Evolutionary conservation across 2,888 invertebrate species (phyloP).

Genomic region (Caenorhabditis sinica): DNA sequence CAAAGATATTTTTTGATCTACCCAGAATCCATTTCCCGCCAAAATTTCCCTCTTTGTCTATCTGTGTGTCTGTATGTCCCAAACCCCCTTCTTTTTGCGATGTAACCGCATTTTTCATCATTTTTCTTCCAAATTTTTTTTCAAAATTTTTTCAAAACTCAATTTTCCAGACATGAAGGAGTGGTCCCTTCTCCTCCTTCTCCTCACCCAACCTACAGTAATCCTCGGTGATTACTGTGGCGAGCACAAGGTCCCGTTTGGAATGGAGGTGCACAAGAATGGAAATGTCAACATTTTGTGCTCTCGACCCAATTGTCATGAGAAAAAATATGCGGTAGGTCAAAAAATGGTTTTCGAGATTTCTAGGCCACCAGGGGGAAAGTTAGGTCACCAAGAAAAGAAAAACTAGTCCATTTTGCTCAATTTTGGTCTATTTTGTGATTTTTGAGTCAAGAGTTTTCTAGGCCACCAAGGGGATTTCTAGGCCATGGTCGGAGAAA

Average conservation of each 20-base stretch:
- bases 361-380: background rate
- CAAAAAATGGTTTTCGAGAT: background rate
- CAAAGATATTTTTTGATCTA: no score
- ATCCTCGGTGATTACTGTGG: constrained; percentile 69
- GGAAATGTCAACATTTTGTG: constrained; percentile 70
- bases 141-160: background rate
- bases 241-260: constrained; percentile 72
- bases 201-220: constrained; percentile 4
- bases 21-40: no score
- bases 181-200: background rate
- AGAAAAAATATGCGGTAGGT: constrained; percentile 74
- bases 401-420: no score
- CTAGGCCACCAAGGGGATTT: background rate
- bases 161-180: background rate
- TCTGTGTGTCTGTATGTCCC: background rate
- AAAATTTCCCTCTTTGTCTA: no score
- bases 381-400: background rate
- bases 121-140: background rate
- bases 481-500: no score
- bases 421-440: no score
- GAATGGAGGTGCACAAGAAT: constrained; percentile 70
- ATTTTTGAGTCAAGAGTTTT: no score
- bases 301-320: constrained; percentile 70
- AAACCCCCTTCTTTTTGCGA: background rate
- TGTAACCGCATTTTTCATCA: no score